A percentile compares a stretch with the other conserved stretches of the same genome.
Conservation (phyloP, 1,140 invertebrate genomes). For the Drosophila albomicans region DNA sequence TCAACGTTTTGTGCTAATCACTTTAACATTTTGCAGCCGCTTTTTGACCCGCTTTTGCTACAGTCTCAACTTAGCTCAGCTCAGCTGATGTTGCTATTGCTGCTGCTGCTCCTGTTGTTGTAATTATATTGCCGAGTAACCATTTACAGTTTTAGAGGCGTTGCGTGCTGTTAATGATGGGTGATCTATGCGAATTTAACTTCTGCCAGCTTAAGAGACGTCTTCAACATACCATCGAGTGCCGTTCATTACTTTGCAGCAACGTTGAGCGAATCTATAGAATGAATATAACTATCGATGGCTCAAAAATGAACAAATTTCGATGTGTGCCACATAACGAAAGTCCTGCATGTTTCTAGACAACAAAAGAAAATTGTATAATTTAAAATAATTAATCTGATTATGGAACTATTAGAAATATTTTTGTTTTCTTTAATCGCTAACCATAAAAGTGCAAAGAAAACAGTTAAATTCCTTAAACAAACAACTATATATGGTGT, state of each 20-base stretch:
- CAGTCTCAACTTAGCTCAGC: constrained; percentile 12
- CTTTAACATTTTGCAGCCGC: constrained; percentile 74
- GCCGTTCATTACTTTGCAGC: not conserved
- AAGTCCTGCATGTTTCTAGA: too few species aligned
- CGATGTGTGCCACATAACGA: too few species aligned
- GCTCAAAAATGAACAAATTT: too few species aligned
- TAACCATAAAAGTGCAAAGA: too few species aligned
- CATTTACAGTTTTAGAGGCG: constrained; percentile 76
- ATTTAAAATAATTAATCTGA: too few species aligned
- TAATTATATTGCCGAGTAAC: constrained; percentile 60
- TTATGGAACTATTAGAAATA: too few species aligned
- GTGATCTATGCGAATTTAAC: constrained; percentile 64
- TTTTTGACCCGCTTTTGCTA: constrained; percentile 77
- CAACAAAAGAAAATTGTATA: too few species aligned
- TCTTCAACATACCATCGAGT: constrained; percentile 57
- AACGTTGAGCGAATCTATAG: not conserved
- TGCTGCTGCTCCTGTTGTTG: constrained; percentile 20
- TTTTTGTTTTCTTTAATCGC: too few species aligned
- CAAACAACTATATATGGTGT: too few species aligned
- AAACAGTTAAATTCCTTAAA: too few species aligned
- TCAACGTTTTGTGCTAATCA: constrained; percentile 71
- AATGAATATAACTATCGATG: not conserved
- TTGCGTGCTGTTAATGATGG: constrained; percentile 73
- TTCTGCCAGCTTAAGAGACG: constrained; percentile 25
- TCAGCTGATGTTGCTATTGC: constrained; percentile 1